These are phyloP conservation scores for Thaumetopoea pityocampa DNA, from an alignment of 1,140 invertebrate genomes.

Conservation along the genomic window DNA sequence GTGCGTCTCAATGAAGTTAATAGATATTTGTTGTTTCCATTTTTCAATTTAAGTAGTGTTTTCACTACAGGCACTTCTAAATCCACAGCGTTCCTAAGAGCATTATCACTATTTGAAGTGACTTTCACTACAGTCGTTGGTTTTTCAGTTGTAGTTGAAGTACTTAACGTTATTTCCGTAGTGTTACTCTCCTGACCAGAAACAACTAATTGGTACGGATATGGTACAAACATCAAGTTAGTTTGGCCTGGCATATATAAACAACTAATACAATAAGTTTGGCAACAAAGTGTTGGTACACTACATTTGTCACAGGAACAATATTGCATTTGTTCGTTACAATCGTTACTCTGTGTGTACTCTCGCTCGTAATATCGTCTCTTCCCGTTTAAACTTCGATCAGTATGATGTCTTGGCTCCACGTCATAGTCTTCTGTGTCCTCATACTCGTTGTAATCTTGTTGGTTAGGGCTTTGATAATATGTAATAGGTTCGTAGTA, in stretches of 20 bases:
- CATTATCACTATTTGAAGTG: background rate
- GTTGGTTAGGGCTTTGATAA: slow-evolving; percentile 1
- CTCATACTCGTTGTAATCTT: slow-evolving; percentile 17
- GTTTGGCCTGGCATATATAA: too few species aligned
- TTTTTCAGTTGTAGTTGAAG: background rate
- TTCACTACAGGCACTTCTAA: slow-evolving; percentile 4
- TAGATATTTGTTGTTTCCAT: slow-evolving; percentile 30
- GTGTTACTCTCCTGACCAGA: slow-evolving; percentile 9
- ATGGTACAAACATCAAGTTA: slow-evolving; percentile 31
- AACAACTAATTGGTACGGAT: slow-evolving; percentile 36
- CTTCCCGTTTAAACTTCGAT: too few species aligned
- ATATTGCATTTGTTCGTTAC: too few species aligned
- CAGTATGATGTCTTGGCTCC: too few species aligned
- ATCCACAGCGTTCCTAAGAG: background rate
- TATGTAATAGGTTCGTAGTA: too few species aligned
- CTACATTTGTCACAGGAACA: too few species aligned
- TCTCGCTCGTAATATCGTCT: too few species aligned
- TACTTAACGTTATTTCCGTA: background rate
- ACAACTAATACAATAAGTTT: too few species aligned
- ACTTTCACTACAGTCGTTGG: background rate
- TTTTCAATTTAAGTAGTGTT: slow-evolving; percentile 8
- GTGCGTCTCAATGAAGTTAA: slow-evolving; percentile 38
- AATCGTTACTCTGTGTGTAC: too few species aligned
- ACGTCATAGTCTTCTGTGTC: slow-evolving; percentile 33
- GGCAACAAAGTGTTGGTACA: too few species aligned